Base-by-base conservation (phyloP, 1,140 invertebrate species). In the Lordiphosa collinella region DNA sequence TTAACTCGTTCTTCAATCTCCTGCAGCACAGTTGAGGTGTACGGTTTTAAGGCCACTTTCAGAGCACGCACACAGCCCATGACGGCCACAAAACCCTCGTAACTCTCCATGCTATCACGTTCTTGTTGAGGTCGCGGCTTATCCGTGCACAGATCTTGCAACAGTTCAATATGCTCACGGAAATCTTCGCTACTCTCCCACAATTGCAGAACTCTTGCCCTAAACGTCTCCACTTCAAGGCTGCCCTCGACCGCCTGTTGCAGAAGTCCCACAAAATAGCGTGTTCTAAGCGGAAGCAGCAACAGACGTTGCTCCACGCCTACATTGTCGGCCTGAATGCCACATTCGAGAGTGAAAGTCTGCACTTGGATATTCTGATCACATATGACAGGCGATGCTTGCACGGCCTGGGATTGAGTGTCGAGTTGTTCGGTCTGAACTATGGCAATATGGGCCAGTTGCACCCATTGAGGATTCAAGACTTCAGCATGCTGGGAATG, bases 141-240 rank as follows among this genome's bases (percentile, higher is more conserved):
- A 1, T 67, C 54, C n/a, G 40, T 49, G 64, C 64, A 82, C 35
- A 80, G 34, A 43, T 86, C 55, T 32, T 74, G 73, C 22, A 85
- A n/a, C 1, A 79, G 34, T 8, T 85, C 80, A 5, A 85, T 50
- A 12, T 71, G 55, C 5, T 67, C 64, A 0, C 80, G 64, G 32
- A 85, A 85, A 1, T 65, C 55, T 35, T 85, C 80, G 18, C 54
- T 65, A 5, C 10, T 31, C 35, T 85, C 80, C 79, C 80, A 85
- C 22, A 71, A 14, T 10, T 68, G 61, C 8, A 80, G 43, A 1
- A 80, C 53, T 0, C 72, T 62, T 0, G 50, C 34, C 7, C 76
- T 40, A 6, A 84, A 80, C 4, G 38, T 22, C 0, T 31, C 32
- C 12, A 58, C 38, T 35, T 56, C 53, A n/a, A 59, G 49, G 16